A percentile compares a stretch with the other conserved stretches of the same genome.
Evolutionary conservation across 2,888 invertebrate genomes (phyloP).

Genomic region (Oligia latruncula): DNA sequence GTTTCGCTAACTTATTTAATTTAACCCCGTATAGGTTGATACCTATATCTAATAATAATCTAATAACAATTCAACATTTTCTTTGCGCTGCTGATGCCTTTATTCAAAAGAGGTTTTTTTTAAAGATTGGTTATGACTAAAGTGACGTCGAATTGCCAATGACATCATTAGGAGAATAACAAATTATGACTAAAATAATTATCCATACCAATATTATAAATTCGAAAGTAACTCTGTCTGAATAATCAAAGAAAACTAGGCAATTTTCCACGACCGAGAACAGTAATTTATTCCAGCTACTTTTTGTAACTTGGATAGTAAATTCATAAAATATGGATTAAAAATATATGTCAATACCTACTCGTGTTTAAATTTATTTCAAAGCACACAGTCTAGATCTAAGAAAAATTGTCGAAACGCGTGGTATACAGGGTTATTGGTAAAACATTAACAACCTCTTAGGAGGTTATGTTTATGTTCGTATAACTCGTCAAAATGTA

Average conservation of each 20-base stretch:
- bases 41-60: slow-evolving; percentile 33
- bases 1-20: background rate
- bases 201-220: too few relatives aligned
- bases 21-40: slow-evolving; percentile 21
- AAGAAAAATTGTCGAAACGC: slow-evolving; percentile 16
- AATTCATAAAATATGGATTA: background rate
- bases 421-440: background rate
- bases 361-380: slow-evolving; percentile 5
- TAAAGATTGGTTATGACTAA: slow-evolving; percentile 37
- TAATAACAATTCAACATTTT: slow-evolving; percentile 75
- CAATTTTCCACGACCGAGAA: background rate
- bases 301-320: background rate
- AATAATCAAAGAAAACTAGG: background rate
- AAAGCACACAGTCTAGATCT: background rate
- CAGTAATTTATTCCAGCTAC: background rate
- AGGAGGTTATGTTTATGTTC: too few relatives aligned
- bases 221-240: too few relatives aligned
- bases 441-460: too few relatives aligned
- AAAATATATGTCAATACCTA: background rate
- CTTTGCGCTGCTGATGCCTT: slow-evolving; percentile 48
- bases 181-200: slow-evolving; percentile 18
- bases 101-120: slow-evolving; percentile 29
- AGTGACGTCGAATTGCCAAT: slow-evolving; percentile 79
- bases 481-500: too few relatives aligned
- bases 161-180: slow-evolving; percentile 66